Evolutionary conservation across 2,797 vertebrate genomes (phyloP), one percentile per base, ranked within the genome.

Genomic region (Poecile montanus): DNA sequence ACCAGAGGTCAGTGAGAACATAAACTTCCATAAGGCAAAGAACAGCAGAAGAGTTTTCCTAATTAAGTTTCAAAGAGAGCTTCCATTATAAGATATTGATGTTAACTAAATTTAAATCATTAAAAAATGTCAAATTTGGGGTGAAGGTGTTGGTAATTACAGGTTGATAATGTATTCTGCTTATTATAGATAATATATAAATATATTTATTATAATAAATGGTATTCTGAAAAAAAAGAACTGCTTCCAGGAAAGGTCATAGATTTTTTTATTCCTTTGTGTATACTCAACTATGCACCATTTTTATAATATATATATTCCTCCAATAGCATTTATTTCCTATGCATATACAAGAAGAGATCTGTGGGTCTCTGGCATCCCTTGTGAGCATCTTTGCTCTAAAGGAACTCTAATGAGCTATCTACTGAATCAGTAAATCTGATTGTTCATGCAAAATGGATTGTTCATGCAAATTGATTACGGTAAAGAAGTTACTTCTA

Each of bases 361-460:
- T 82, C 70, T 94, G 36, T 85, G 61, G 27, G 66, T 91, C 71
- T 95, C 45, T 66, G 50, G 56, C 60, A 90, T 51, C 91, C 74
- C 84, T 58, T 72, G 82, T 76, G 82, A 96, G 61, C 18, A 75
- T 60, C 92, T 73, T 67, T 92, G 22, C 50, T 97, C 80, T 95
- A 94, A 96, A 95, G 22, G 38, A 70, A 7, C 42, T 50, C 48
- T 95, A 94, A 94, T 79, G 85, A 97, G 40, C 50, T 73, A 34
- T 65, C 60, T 82, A 78, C 60, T 88, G 61, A 97, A 88, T 96
- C 60, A 94, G 56, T 96, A 97, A 94, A 93, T 94, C 65, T 96
- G 65, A 93, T 63, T 93, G 36, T 85, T 96, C 75, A 91, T 88
- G 84, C 63, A 96, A 96, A 96, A 97, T 74, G 32, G 60, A 91